These are phyloP conservation scores for Caenorhabditis becei DNA, from an alignment of 2,888 invertebrate genomes.

Conservation along the genomic window DNA sequence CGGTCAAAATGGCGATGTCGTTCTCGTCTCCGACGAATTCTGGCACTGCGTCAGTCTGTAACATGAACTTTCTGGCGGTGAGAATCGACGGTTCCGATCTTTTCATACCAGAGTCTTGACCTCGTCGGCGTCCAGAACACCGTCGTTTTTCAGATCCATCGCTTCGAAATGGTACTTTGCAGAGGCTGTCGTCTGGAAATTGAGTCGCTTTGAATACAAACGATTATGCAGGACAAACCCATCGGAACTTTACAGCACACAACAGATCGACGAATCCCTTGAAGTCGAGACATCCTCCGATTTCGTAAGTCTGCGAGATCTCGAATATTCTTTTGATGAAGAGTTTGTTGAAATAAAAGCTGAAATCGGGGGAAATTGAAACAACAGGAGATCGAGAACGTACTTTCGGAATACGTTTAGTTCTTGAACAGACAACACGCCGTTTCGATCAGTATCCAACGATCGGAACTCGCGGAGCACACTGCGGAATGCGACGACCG, in stretches of 20 bases:
- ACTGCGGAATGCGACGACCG: constrained; percentile 13
- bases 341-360: constrained; percentile 31
- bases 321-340: constrained; percentile 51
- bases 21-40: constrained; percentile 17
- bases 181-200: constrained; percentile 56
- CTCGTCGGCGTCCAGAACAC: constrained; percentile 54
- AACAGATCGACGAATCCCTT: constrained; percentile 58
- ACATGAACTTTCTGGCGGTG: constrained; percentile 4
- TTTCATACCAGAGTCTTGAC: constrained; percentile 28
- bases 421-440: constrained; percentile 33
- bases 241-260: constrained; percentile 46
- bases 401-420: constrained; percentile 46
- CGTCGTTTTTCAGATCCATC: constrained; percentile 54
- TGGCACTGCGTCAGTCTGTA: constrained; percentile 18
- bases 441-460: constrained; percentile 44
- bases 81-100: neutral
- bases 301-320: constrained; percentile 47
- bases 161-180: constrained; percentile 57
- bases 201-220: too few species aligned
- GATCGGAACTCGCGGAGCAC: constrained; percentile 51
- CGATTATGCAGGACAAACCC: constrained; percentile 45
- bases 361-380: constrained; percentile 1
- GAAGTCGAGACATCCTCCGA: constrained; percentile 49
- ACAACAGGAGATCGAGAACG: neutral
- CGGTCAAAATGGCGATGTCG: constrained; percentile 13